Evolutionary conservation across 2,113 vertebrate genomes (phyloP), one percentile per base, ranked within the genome.

Genomic region (Chaetops frenatus): DNA sequence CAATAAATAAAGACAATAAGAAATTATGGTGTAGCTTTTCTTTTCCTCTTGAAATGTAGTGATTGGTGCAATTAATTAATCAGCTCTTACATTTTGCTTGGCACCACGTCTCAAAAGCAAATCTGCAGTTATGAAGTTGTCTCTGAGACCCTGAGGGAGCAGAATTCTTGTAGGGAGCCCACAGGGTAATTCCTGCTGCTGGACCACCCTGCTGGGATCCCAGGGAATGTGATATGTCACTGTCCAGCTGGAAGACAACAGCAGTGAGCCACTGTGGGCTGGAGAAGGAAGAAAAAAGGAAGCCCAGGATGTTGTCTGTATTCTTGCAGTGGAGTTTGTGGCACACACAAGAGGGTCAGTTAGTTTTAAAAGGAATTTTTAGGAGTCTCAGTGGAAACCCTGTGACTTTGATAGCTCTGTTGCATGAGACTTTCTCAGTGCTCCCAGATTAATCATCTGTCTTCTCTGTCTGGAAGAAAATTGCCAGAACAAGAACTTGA

Each of bases 381-480:
- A 92, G 54, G 67, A 25, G 13, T 92, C 86, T 89, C 60, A 1
- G 17, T 91, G 92, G 56, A 82, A 90, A 67, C 38, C 24, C 21
- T 19, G 9, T 56, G 50, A 42, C 53, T 90, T 36, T 19, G 76
- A 65, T 93, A 85, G 91, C 71, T 95, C 19, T 83, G 90, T 61
- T 82, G 44, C 3, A 1, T 51, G 50, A 23, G 50, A n/a, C 35
- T 79, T 81, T 86, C 71, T 74, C 51, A 53, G 47, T 53, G 69
- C 87, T 94, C 81, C 81, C 92, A 81, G 45, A 67, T 70, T 74
- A 88, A 76, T 91, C 69, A 5, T 94, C 78, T 62, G 28, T 96
- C 91, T 95, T 93, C 51, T 71, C 64, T 91, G 45, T 48, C 79
- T 94, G 95, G 36, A 62, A 88, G 76, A 51, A 86, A 95, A 86